phyloP scores from a whole-genome alignment of 92 coral and sea anemone species.

The Phenganax marumi region DNA sequence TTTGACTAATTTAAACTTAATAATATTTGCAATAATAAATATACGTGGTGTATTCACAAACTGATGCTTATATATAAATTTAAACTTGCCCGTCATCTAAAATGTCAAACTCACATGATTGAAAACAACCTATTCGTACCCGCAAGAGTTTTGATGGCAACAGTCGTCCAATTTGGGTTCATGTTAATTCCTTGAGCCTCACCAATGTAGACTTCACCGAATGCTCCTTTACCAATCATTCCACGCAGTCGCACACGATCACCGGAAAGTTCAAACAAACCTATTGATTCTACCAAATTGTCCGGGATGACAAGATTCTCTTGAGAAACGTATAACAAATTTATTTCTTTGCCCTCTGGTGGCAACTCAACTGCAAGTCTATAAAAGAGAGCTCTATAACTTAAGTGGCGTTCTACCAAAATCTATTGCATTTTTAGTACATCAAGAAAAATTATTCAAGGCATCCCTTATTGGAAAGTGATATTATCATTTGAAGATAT shows the following conservation, averaged over 20 bases:
- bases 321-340: slow-evolving; percentile 27
- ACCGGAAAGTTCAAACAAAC: slow-evolving; percentile 69
- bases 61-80: too few relatives aligned
- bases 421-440: too few relatives aligned
- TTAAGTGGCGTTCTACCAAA: background rate
- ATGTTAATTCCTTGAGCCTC: slow-evolving; percentile 81
- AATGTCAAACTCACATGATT: background rate
- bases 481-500: background rate
- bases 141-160: slow-evolving; percentile 81
- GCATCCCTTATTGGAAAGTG: background rate
- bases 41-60: too few relatives aligned
- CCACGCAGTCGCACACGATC: slow-evolving; percentile 79
- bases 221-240: slow-evolving; percentile 87
- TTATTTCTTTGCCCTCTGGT: slow-evolving; percentile 30
- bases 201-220: slow-evolving; percentile 85
- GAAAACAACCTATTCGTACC: slow-evolving; percentile 59
- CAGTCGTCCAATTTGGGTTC: slow-evolving; percentile 59
- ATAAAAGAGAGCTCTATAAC: background rate
- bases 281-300: background rate
- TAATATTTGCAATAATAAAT: too few relatives aligned
- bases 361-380: background rate
- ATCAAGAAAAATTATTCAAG: background rate
- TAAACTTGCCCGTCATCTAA: too few relatives aligned
- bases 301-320: slow-evolving; percentile 20
- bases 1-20: too few relatives aligned